Conservation (phyloP, 2,888 invertebrate genomes). For the Pterobdella sp. region DNA sequence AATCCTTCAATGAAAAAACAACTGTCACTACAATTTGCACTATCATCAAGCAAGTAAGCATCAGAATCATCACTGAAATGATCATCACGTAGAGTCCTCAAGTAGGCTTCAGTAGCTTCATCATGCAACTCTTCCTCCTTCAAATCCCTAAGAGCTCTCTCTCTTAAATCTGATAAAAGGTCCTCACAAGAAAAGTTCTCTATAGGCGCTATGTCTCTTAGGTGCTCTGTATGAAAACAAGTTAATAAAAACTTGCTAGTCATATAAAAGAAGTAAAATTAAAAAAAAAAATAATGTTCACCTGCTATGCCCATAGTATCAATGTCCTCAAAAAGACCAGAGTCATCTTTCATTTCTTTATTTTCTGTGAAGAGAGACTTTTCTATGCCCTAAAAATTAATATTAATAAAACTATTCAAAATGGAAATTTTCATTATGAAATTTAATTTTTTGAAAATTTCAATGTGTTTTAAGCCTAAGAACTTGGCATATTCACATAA, state of each 20-base stretch:
- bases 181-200: not conserved
- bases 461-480: too few relatives aligned
- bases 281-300: not conserved
- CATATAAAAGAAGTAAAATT: not conserved
- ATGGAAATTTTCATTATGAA: too few relatives aligned
- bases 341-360: not conserved
- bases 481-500: too few relatives aligned
- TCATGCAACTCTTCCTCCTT: too few relatives aligned
- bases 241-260: not conserved
- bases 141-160: too few relatives aligned
- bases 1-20: too few relatives aligned
- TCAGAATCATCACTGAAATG: not conserved
- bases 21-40: too few relatives aligned
- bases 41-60: not conserved
- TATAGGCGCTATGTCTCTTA: not conserved
- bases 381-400: not conserved
- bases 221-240: not conserved
- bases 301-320: conserved; percentile 4
- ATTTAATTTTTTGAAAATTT: too few relatives aligned
- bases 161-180: not conserved
- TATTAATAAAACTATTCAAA: too few relatives aligned
- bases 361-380: not conserved
- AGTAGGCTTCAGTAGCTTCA: too few relatives aligned
- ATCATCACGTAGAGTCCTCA: not conserved
- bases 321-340: not conserved